These are phyloP conservation scores for Tapera naevia DNA, from an alignment of 2,797 vertebrate genomes.

Conservation along the genomic window DNA sequence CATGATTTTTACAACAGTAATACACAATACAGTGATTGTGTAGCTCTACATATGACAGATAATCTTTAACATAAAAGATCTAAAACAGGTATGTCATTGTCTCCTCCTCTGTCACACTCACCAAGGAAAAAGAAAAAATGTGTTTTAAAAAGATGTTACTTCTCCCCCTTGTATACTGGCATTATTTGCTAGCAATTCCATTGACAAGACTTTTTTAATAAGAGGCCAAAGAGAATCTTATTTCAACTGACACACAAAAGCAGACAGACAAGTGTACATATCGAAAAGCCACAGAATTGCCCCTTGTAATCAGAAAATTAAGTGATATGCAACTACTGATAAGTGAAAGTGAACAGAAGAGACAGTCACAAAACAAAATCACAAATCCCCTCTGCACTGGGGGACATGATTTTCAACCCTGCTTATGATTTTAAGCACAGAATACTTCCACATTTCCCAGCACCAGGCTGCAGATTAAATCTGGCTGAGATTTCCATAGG, in stretches of 20 bases:
- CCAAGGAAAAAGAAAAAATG: not conserved
- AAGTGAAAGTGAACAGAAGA: not conserved
- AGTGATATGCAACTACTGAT: not conserved
- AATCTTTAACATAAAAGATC: conserved; percentile 53
- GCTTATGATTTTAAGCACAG: conserved; percentile 20
- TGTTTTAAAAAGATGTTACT: not conserved
- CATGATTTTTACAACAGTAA: conserved; percentile 28
- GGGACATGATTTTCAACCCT: not conserved
- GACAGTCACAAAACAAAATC: not conserved
- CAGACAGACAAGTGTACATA: not conserved
- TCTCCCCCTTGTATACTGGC: not conserved
- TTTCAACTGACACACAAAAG: conserved; percentile 5
- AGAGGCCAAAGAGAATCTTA: not conserved
- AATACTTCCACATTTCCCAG: not conserved
- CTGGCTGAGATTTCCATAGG: not conserved
- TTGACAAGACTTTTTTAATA: not conserved
- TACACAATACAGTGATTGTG: not conserved
- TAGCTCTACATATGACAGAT: conserved; percentile 45
- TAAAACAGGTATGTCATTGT: conserved; percentile 20
- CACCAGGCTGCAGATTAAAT: not conserved
- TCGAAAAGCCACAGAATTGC: not conserved
- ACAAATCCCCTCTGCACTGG: not conserved
- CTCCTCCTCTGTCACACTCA: not conserved
- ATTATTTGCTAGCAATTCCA: conserved; percentile 7
- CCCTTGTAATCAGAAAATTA: conserved; percentile 26